These are phyloP conservation scores for Cephus nigrinus DNA, from an alignment of 2,888 invertebrate genomes.

Conservation along the genomic window DNA sequence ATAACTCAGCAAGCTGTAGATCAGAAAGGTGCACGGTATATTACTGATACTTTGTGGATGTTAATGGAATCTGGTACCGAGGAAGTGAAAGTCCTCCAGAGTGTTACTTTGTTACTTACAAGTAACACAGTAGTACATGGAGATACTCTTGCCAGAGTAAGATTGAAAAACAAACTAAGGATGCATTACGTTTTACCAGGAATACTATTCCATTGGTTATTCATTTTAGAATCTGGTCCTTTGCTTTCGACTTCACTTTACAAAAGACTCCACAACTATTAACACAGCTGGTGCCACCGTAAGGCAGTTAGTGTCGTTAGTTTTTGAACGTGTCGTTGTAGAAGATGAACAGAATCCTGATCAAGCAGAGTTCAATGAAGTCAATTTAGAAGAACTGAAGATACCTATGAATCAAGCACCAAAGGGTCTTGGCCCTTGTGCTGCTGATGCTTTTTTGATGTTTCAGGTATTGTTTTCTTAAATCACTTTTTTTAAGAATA, in stretches of 20 bases:
- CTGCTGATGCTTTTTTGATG: conserved; percentile 93
- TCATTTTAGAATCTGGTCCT: conserved; percentile 85
- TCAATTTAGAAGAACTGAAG: conserved; percentile 84
- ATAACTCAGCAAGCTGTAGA: conserved; percentile 91
- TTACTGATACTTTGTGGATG: conserved; percentile 93
- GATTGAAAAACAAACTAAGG: conserved; percentile 30
- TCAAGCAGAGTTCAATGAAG: conserved; percentile 60
- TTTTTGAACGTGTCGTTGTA: conserved; percentile 86
- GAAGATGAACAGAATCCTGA: conserved; percentile 74
- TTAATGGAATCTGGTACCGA: conserved; percentile 94
- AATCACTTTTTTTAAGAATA: background rate
- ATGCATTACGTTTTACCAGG: background rate
- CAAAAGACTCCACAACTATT: conserved; percentile 93
- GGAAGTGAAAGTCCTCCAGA: conserved; percentile 96
- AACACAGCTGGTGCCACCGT: conserved; percentile 99
- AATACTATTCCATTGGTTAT: background rate
- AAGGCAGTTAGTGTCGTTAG: conserved; percentile 91
- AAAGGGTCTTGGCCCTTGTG: conserved; percentile 86
- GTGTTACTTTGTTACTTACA: conserved; percentile 92
- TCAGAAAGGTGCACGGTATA: conserved; percentile 91
- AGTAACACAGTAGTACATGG: conserved; percentile 96
- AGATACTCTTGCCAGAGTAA: conserved; percentile 91
- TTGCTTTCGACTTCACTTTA: conserved; percentile 96
- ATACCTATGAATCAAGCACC: conserved; percentile 81
- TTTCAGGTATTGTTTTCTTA: conserved; percentile 77